Base-by-base conservation (phyloP, 2,797 vertebrate genomes). In the Limnodromus scolopaceus region DNA sequence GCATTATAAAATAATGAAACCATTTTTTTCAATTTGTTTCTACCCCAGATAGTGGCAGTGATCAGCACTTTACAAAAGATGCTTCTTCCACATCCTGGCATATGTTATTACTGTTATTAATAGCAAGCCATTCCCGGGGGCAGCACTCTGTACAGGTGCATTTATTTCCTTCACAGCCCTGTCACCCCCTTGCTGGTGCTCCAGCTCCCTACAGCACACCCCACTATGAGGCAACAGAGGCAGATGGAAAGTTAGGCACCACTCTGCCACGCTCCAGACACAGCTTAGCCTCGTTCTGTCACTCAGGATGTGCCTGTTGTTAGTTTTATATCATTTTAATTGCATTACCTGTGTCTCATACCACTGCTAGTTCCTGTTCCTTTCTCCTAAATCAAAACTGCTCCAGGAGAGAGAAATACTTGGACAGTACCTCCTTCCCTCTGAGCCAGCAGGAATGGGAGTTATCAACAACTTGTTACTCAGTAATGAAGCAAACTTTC, bases 91-190 rank as follows among this genome's bases (percentile, higher is more conserved):
- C 79, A 92, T 93, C 77, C 87, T 93, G 97, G 91, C 94, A 87
- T 51, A 66, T 92, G 94, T 96, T 97, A 87, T 93, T 87, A 94
- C 74, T 11, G 17, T 97, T 97, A 97, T 97, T 97, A 96, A 97
- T 95, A 96, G 94, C 76, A 54, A 93, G 74, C 85, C 48, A 49
- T 84, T 93, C 92, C 95, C 7, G 0, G 68, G 88, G 96, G 93
- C 91, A 96, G 96, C 92, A 11, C 75, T 93, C 32, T 25, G 76
- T 30, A 74, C 92, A 92, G 71, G 94, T 80, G 92, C 93, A 97
- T 97, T 96, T 93, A 91, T 96, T 97, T 97, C 55, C 70, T 54
- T 91, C 89, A 54, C 32, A 65, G 91, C 68, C 51, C 68, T 93
- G 92, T 96, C 97, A 95, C 63, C 64, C 53, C 66, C 66, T 68